Evolutionary conservation across 2,797 vertebrate species (phyloP), one percentile per base, ranked within the genome.

Genomic region (Morelia viridis): DNA sequence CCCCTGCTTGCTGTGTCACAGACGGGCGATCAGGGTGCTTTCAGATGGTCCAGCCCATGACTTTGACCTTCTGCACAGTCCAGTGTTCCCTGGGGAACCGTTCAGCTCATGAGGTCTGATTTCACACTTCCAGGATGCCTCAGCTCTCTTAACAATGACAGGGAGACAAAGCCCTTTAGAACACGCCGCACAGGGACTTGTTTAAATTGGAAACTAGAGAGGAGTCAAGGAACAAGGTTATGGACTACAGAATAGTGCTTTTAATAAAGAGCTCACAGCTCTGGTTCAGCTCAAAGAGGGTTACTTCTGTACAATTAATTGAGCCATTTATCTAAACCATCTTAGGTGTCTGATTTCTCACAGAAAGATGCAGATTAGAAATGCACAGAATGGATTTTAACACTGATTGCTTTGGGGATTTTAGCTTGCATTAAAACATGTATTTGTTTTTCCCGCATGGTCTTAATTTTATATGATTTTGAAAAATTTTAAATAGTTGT

Each of bases 191-290:
- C 98, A 97, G 99, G 98, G 98, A 98, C 98, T 98, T 98, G 98
- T 98, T 98, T 98, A 98, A 98, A 98, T 98, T 98, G 98, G 98
- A 98, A 98, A 98, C 97, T 97, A 98, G 98, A 98, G 98, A 98
- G 98, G 98, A 99, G 98, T 99, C 99, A 98, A 98, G 98, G 98
- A 98, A 98, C 98, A 98, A 99, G 99, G 99, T 99, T 99, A 99
- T 98, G 97, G 98, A 98, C 98, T 98, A 97, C 98, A 98, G 97
- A 98, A 98, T 97, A 97, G 98, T 97, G 97, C 97, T 98, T 98
- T 98, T 98, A 98, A 98, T 98, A 98, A 98, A 98, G 98, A 98
- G 98, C 98, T 98, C 98, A 98, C 97, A 97, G 97, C 97, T 97
- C 97, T 96, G 97, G 95, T 98, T 97, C 96, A 93, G 97, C 97